A percentile compares a stretch with the other conserved stretches of the same genome.
Conservation (phyloP, 2,888 invertebrate genomes). For the Slavum lentiscoides region DNA sequence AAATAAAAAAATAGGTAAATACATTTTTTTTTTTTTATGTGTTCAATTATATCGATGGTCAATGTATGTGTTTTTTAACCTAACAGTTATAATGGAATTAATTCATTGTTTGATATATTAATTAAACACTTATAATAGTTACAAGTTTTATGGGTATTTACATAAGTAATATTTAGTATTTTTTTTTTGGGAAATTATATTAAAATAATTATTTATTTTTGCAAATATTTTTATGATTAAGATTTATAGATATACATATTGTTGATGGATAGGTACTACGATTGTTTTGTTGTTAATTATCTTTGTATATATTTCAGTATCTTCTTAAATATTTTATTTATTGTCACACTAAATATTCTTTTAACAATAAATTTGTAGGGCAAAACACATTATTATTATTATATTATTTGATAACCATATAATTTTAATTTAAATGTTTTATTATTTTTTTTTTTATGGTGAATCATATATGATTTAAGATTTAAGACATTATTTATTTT, state of each 20-base stretch:
- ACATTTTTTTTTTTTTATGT: not conserved
- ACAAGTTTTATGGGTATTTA: not conserved
- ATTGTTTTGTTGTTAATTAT: not conserved
- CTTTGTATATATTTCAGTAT: not conserved
- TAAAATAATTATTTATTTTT: not conserved
- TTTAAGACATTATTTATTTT: too few relatives aligned
- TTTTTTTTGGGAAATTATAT: not conserved
- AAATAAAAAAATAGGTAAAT: not conserved
- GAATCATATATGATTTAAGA: too few relatives aligned
- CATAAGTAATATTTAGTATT: not conserved
- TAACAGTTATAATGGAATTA: not conserved
- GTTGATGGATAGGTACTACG: not conserved
- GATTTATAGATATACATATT: not conserved
- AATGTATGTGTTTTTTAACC: not conserved
- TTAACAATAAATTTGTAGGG: too few relatives aligned
- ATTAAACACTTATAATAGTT: not conserved
- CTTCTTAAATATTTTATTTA: not conserved
- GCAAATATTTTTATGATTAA: slow-evolving; percentile 5
- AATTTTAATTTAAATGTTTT: too few relatives aligned
- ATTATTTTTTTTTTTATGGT: too few relatives aligned
- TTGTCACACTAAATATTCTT: not conserved
- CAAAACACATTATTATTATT: too few relatives aligned
- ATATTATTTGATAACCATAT: too few relatives aligned
- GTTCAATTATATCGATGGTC: not conserved
- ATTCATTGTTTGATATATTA: not conserved